phyloP scores from a whole-genome alignment of 2,888 invertebrate genomes.

The Nemoura dubitans region DNA sequence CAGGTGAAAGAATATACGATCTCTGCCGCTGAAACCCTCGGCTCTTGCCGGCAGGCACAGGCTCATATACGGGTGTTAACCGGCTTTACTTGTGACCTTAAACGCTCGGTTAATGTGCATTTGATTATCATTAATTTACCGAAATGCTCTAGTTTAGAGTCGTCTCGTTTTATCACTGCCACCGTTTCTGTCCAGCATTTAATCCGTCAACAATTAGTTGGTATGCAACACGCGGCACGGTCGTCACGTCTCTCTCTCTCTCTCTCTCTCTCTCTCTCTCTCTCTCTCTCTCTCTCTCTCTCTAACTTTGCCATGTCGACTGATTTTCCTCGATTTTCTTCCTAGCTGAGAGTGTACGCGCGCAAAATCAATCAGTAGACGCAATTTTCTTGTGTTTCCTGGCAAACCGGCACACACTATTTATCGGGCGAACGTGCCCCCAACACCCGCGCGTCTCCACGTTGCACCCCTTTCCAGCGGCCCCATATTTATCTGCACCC shows the following conservation, averaged over 20 bases:
- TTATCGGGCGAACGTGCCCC: slow-evolving; percentile 33
- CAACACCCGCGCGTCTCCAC: slow-evolving; percentile 17
- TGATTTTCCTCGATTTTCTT: background rate
- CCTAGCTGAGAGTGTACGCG: slow-evolving; percentile 12
- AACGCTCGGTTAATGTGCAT: background rate
- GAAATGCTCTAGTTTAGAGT: background rate
- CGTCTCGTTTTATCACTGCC: background rate
- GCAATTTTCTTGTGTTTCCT: slow-evolving; percentile 43
- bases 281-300: too few species aligned
- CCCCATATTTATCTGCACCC: slow-evolving; percentile 36
- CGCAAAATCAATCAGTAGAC: slow-evolving; percentile 41
- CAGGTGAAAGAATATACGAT: background rate
- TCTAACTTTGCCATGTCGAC: too few species aligned
- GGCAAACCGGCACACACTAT: slow-evolving; percentile 15
- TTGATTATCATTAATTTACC: slow-evolving; percentile 7
- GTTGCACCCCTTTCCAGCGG: slow-evolving; percentile 16
- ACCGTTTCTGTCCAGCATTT: background rate
- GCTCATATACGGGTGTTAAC: background rate
- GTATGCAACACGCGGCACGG: background rate
- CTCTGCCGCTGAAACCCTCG: background rate
- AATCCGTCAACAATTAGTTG: background rate
- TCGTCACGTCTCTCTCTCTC: background rate
- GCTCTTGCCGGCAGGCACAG: background rate
- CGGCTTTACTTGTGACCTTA: background rate
- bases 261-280: too few species aligned